Percentiles rank a stretch among this genome's conserved stretches.
Conservation (phyloP, 1,140 invertebrate genomes). For the Drosophila dunni region DNA sequence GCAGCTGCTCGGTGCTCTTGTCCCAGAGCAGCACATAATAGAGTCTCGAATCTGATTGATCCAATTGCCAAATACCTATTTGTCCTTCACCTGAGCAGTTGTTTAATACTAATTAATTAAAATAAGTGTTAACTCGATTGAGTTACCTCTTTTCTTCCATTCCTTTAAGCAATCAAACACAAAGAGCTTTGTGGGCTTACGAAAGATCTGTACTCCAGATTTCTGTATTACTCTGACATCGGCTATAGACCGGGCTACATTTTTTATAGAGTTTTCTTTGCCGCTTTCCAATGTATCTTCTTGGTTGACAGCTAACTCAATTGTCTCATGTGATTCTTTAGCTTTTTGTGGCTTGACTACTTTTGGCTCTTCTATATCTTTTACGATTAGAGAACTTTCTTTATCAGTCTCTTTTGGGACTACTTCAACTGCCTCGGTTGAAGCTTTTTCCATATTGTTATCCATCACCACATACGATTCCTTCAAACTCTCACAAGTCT, state of each 20-base stretch:
- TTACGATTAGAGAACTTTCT: no score
- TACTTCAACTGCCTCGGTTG: no score
- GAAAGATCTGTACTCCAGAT: conserved; percentile 24
- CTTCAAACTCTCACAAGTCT: no score
- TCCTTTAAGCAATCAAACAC: conserved; percentile 19
- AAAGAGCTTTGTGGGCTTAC: conserved; percentile 25
- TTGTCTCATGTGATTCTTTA: no score
- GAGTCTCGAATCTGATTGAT: neutral
- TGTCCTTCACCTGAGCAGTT: conserved; percentile 28
- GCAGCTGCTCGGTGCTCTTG: conserved; percentile 11
- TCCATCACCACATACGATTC: no score
- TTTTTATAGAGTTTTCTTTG: neutral
- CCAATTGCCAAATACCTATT: conserved; percentile 41
- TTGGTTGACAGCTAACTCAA: neutral
- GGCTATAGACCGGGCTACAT: neutral
- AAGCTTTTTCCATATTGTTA: no score
- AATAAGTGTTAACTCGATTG: neutral
- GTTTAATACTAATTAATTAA: neutral
- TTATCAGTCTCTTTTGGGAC: no score
- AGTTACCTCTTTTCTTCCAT: conserved; percentile 40
- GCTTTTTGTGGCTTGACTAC: no score
- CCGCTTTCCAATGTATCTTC: neutral
- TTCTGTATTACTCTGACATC: conserved; percentile 12
- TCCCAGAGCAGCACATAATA: conserved; percentile 49
- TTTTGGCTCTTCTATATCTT: no score